phyloP scores from a whole-genome alignment of 2,797 vertebrate genomes.

The Gambelia wislizenii region DNA sequence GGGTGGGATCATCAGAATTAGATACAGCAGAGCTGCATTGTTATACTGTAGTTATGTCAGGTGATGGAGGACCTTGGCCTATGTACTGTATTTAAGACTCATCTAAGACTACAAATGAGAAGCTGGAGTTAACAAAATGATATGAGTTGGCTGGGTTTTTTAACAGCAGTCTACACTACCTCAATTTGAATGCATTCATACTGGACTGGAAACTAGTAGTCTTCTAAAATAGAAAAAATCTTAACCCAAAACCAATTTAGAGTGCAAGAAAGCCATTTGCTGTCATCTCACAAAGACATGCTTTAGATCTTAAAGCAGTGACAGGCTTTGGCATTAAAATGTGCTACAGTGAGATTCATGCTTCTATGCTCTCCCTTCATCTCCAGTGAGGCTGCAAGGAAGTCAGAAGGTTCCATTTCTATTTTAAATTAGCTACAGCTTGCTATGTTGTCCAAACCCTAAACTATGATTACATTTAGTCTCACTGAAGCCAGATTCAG shows the following conservation, averaged over 20 bases:
- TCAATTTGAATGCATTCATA: background rate
- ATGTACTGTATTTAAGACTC: background rate
- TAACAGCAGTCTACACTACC: background rate
- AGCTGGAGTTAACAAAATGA: background rate
- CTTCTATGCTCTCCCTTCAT: too few species aligned
- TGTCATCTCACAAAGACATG: too few species aligned
- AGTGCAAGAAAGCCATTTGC: background rate
- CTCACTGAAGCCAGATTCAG: background rate
- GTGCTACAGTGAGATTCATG: too few species aligned
- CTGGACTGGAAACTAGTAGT: background rate
- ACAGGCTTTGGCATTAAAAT: background rate
- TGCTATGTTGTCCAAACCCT: background rate
- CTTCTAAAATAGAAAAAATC: background rate
- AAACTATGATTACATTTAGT: background rate
- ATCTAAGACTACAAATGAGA: background rate
- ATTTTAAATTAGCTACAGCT: background rate
- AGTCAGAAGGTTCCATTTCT: background rate
- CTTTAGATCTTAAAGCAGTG: background rate
- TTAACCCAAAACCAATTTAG: background rate
- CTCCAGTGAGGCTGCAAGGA: background rate
- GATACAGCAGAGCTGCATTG: too few species aligned
- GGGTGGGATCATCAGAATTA: too few species aligned
- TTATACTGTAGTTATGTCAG: too few species aligned
- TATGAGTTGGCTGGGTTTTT: background rate
- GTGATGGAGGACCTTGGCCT: too few species aligned